Base-by-base conservation (phyloP, 92 coral and sea anemone species). In the Bergia sp. region DNA sequence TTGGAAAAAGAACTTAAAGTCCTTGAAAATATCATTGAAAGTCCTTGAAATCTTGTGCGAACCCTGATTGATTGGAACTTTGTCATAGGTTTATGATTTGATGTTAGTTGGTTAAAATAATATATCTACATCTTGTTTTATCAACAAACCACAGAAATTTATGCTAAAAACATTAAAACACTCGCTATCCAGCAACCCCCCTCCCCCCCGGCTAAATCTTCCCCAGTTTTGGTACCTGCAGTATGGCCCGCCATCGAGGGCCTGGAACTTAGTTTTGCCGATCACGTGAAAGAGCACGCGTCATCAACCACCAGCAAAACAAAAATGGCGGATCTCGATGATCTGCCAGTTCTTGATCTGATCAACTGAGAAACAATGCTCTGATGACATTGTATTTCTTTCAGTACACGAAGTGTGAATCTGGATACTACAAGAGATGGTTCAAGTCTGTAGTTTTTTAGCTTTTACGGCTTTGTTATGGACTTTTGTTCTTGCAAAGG, bases 261-360 rank as follows among this genome's bases (percentile, higher is more conserved):
- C 73, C 85, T 81, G 85, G 85, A 21, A 55, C 85, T 18, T 4
- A 57, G 67, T 37, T 44, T 36, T 5, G 20, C 37, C 2, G 55
- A 29, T 49, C 82, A 79, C 82, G 82, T 79, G 61, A 49, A 50
- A 79, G 5, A 11, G 64, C 61, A 45, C 71, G 16, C 85, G 85
- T 58, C 85, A 81, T 38, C 11, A 13, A 44, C n/a, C 8, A 20
- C 15, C 18, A 49, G 6, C 55, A 20, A 81, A 81, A 57, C 29
- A 44, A 83, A 84, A 6, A 69, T 69, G 87, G 65, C 87, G 45
- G 69, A 67, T 37, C 78, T 71, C 15, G 87, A 71, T 71, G 47
- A 21, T 9, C 87, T 84, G 87, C 29, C 53, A 84, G 87, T 84
- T 69, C 40, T 44, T 20, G 7, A 84, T 20, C 20, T 41, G 21